These are phyloP conservation scores for Sesia apiformis DNA, from an alignment of 2,888 invertebrate species.

Conservation along the genomic window DNA sequence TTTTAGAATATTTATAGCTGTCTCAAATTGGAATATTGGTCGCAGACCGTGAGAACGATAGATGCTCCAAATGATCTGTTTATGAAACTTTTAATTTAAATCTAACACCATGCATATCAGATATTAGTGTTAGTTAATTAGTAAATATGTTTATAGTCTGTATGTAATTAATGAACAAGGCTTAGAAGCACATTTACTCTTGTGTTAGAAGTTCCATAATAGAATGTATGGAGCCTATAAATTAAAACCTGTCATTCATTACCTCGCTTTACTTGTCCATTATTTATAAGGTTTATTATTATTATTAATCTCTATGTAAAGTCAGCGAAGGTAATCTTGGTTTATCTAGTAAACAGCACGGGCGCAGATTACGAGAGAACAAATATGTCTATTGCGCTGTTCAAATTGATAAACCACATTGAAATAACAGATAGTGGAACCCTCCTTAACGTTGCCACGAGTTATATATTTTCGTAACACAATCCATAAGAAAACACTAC, in stretches of 20 bases:
- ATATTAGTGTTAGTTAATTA: too few species aligned
- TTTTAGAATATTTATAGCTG: constrained; percentile 48
- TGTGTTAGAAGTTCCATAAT: too few species aligned
- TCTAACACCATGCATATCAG: too few species aligned
- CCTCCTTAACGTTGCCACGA: constrained; percentile 52
- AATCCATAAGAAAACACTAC: constrained; percentile 66
- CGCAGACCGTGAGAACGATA: constrained; percentile 37
- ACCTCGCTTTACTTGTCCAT: neutral
- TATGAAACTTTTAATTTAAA: too few species aligned
- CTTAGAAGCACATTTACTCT: too few species aligned
- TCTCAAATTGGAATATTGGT: constrained; percentile 21
- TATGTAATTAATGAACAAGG: too few species aligned
- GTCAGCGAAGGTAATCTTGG: constrained; percentile 2
- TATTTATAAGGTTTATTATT: neutral
- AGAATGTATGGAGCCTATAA: too few species aligned
- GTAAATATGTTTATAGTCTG: too few species aligned
- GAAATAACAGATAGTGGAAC: constrained; percentile 57
- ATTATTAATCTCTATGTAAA: neutral
- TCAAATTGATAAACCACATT: constrained; percentile 62
- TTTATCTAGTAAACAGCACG: constrained; percentile 39
- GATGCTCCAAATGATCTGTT: neutral
- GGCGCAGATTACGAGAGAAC: constrained; percentile 39
- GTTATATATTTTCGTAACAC: constrained; percentile 66
- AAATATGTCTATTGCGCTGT: constrained; percentile 52
- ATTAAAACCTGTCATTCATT: neutral